Evolutionary conservation across 2,113 vertebrate species (phyloP), one percentile per base, ranked within the genome.

Genomic region (Clarias magur): DNA sequence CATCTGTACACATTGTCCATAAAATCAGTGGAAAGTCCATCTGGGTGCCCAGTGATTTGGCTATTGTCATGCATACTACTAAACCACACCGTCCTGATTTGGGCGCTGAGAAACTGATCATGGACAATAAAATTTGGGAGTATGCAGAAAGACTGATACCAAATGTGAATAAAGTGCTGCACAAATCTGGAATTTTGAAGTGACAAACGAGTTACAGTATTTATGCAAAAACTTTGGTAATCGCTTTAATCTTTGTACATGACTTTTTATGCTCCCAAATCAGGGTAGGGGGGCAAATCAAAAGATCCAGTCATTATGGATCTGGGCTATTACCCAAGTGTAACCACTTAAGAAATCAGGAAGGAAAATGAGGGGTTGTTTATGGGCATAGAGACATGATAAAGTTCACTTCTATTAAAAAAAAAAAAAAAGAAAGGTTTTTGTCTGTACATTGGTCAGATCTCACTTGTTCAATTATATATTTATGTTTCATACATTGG

Each of bases 41-140:
- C 8, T 48, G 1, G 9, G 89, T 92, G 6, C 38, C 75, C 2
- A 81, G 78, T 34, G 73, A 89, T 38, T 17, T 89, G 7, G 86
- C 80, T 54, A 72, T 84, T 10, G 83, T 92, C 7, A 42, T 89
- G 15, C 91, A 92, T 21, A 89, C 90, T 19, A 59, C 89, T 82
- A 60, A 56, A 23, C 85, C 85, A 7, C 3, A 70, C 8, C 86
- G 82, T 85, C 60, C 6, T 8, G 23, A 53, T 63, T 86, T 91
- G 7, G 60, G 54, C 1, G 87, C 76, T 79, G 78, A 90, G 19
- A 25, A 82, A n/a, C 73, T 91, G 25, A 75, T 88, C 10, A 85
- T 86, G n/a, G 91, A 92, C 63, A 90, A 56, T 67, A 91, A 82
- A 38, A 65, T 91, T 23, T 92, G 88, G 89, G 88, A 91, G 13